A percentile compares a stretch with the other conserved stretches of the same genome.
phyloP scores from a whole-genome alignment of 1,140 invertebrate species.

The Caerostris extrusa region DNA sequence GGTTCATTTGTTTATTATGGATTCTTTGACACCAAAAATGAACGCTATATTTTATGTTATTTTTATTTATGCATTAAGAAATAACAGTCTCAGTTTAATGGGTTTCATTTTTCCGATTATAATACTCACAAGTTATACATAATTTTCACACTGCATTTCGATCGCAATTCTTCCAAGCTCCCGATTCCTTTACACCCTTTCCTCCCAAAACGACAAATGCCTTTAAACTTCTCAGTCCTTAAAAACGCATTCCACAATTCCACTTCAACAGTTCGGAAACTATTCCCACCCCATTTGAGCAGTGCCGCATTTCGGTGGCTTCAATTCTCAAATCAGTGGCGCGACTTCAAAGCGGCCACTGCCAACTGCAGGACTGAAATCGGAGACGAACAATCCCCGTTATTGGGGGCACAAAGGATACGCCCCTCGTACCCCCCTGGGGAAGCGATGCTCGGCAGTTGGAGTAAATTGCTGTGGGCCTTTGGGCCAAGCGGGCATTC shows the following conservation, averaged over 20 bases:
- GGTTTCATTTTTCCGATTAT: too few relatives aligned
- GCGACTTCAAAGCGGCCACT: neutral
- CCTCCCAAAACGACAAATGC: neutral
- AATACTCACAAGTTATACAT: too few relatives aligned
- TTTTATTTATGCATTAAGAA: too few relatives aligned
- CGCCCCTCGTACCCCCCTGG: neutral
- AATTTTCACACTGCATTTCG: too few relatives aligned
- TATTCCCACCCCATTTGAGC: neutral
- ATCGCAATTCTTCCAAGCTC: neutral
- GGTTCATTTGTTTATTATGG: too few relatives aligned
- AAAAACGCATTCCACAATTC: neutral
- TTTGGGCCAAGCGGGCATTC: neutral
- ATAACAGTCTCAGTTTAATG: too few relatives aligned
- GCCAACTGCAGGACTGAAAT: neutral
- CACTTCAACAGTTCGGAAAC: neutral
- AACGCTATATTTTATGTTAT: too few relatives aligned
- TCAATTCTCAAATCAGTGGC: neutral
- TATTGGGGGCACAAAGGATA: neutral
- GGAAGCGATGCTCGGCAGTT: slow-evolving; percentile 1
- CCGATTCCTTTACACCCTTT: neutral
- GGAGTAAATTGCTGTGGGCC: slow-evolving; percentile 60
- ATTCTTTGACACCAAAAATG: too few relatives aligned
- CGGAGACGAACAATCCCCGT: neutral
- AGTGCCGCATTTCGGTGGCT: neutral
- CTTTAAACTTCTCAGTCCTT: neutral